A percentile compares a stretch with the other conserved stretches of the same genome.
phyloP scores from a whole-genome alignment of 64 coral and sea anemone species.

The Porites australiensis region DNA sequence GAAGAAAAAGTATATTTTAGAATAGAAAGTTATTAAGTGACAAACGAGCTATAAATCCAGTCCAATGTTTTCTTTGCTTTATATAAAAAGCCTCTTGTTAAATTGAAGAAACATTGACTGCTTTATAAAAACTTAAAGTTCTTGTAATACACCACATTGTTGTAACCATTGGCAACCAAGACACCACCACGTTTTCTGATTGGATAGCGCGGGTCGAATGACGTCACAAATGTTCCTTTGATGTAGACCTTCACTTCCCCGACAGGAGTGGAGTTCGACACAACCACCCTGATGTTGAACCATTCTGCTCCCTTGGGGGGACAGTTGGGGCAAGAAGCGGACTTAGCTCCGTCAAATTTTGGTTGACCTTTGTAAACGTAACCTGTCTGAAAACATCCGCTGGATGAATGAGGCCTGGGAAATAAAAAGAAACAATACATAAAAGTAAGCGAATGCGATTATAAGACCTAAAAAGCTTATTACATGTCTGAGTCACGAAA shows the following conservation, averaged over 20 bases:
- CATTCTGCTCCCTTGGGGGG: slow-evolving; percentile 57
- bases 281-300: slow-evolving; percentile 25
- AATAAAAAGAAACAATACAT: neutral
- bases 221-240: slow-evolving; percentile 6
- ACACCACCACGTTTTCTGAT: slow-evolving; percentile 34
- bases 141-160: slow-evolving; percentile 50
- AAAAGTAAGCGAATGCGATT: too few species aligned
- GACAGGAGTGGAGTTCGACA: neutral
- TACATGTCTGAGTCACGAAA: too few species aligned
- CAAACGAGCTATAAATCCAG: too few species aligned
- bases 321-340: slow-evolving; percentile 24
- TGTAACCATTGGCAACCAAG: slow-evolving; percentile 62
- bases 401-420: neutral
- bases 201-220: slow-evolving; percentile 25
- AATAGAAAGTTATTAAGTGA: too few species aligned
- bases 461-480: too few species aligned
- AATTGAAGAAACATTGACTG: neutral
- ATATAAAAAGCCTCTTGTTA: neutral
- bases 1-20: too few species aligned
- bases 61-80: too few species aligned
- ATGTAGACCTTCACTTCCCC: slow-evolving; percentile 37
- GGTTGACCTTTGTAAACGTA: slow-evolving; percentile 38
- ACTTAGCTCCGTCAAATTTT: slow-evolving; percentile 25
- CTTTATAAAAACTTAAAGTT: slow-evolving; percentile 24
- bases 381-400: slow-evolving; percentile 39